phyloP scores from a whole-genome alignment of 2,113 vertebrate genomes.

The Heterochromis multidens region DNA sequence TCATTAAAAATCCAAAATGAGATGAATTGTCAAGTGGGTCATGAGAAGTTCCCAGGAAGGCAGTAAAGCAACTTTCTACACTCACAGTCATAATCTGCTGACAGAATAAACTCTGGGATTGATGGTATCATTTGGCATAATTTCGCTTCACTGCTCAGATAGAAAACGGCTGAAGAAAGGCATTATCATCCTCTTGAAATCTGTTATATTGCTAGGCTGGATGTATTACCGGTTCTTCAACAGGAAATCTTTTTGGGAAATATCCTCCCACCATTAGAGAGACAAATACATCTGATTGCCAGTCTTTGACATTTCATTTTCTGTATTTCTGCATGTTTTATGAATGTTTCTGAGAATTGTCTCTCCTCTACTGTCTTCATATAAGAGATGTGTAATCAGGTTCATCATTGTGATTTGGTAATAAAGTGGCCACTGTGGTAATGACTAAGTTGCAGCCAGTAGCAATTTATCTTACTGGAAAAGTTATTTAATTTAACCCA shows the following conservation, averaged over 20 bases:
- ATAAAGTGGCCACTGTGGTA: constrained; percentile 38
- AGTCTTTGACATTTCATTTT: background rate
- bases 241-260: background rate
- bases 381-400: constrained; percentile 20
- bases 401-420: constrained; percentile 34
- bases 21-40: constrained; percentile 23
- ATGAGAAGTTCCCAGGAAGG: constrained; percentile 15
- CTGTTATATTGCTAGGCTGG: background rate
- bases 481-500: constrained; percentile 46
- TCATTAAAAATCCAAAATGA: background rate
- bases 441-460: background rate
- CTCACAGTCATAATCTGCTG: background rate
- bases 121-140: constrained; percentile 27
- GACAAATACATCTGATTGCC: constrained; percentile 7
- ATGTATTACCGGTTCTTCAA: background rate
- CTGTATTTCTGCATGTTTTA: background rate
- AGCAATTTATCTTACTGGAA: constrained; percentile 31
- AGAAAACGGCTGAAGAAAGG: background rate
- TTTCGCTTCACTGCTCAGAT: constrained; percentile 6
- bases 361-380: background rate
- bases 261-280: background rate
- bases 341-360: background rate
- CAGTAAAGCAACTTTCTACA: constrained; percentile 27
- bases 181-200: background rate
- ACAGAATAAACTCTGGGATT: constrained; percentile 9